Percentiles rank a stretch among this genome's conserved stretches.
Evolutionary conservation across 2,113 vertebrate genomes (phyloP).

Genomic region (Pedionomus torquatus): DNA sequence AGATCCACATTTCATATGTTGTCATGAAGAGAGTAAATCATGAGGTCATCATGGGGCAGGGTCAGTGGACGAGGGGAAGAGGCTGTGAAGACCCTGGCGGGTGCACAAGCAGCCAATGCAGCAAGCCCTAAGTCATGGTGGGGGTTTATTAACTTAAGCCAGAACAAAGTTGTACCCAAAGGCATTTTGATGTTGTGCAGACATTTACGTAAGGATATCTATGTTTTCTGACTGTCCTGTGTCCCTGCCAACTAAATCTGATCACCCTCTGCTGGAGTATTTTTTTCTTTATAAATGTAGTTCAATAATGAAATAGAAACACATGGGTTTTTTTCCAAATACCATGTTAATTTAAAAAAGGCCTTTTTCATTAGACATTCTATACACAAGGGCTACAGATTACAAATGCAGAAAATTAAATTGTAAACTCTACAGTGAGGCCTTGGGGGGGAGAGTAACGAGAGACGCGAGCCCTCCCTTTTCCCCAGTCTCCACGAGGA

Average conservation of each 20-base stretch:
- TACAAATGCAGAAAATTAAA: conserved; percentile 74
- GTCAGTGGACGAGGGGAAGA: neutral
- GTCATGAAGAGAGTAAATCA: neutral
- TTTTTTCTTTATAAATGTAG: conserved; percentile 35
- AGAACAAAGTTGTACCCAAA: neutral
- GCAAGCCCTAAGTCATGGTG: neutral
- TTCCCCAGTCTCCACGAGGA: neutral
- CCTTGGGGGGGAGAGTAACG: conserved; percentile 38
- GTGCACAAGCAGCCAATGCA: neutral
- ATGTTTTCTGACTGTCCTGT: neutral
- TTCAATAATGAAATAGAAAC: conserved; percentile 71
- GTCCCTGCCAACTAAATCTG: conserved; percentile 13
- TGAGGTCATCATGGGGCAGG: neutral
- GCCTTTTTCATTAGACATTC: conserved; percentile 68
- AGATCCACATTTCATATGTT: neutral
- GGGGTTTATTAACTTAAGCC: neutral
- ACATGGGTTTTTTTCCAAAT: conserved; percentile 68
- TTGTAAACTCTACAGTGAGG: conserved; percentile 57
- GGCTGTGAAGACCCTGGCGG: neutral
- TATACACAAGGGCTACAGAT: conserved; percentile 68
- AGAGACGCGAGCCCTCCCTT: conserved; percentile 9
- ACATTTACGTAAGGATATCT: neutral
- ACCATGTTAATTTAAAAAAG: conserved; percentile 79
- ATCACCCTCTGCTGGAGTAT: neutral
- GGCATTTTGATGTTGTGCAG: neutral